These are phyloP conservation scores for Tychaedon coryphoeus DNA, from an alignment of 2,113 vertebrate genomes.

Conservation along the genomic window DNA sequence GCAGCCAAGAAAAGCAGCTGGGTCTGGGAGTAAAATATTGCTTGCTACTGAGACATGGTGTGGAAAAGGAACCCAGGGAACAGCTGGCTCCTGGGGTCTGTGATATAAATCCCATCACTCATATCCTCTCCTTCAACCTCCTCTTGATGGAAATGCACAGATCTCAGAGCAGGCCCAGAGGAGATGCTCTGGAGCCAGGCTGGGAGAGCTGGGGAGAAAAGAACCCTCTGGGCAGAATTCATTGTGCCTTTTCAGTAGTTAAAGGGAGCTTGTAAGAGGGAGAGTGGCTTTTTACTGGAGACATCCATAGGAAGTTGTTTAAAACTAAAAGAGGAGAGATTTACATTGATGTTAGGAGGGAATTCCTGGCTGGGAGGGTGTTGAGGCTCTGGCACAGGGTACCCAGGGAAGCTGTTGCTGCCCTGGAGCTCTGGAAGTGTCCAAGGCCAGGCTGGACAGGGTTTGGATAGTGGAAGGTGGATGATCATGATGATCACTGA, in stretches of 20 bases:
- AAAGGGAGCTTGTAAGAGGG: background rate
- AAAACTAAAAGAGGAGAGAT: background rate
- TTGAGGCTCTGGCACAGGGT: fast-evolving
- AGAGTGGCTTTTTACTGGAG: background rate
- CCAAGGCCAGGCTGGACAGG: fast-evolving
- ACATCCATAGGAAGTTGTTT: background rate
- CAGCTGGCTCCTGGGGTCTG: background rate
- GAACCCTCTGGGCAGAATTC: background rate
- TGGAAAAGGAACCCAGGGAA: background rate
- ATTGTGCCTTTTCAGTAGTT: background rate
- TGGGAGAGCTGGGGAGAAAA: background rate
- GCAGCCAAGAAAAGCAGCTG: conserved; percentile 26
- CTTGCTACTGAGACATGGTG: background rate
- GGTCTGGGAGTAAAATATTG: background rate
- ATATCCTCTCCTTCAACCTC: background rate
- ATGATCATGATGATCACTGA: background rate
- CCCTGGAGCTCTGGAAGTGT: background rate
- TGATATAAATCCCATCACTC: fast-evolving
- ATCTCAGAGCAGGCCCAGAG: background rate
- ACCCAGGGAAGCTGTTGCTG: background rate
- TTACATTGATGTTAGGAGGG: background rate
- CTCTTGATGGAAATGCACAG: background rate
- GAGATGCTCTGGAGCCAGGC: background rate
- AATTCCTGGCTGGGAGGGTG: background rate
- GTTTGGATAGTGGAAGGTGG: fast-evolving